These are phyloP conservation scores for Clarias magur DNA, from an alignment of 2,113 vertebrate species.

Conservation along the genomic window DNA sequence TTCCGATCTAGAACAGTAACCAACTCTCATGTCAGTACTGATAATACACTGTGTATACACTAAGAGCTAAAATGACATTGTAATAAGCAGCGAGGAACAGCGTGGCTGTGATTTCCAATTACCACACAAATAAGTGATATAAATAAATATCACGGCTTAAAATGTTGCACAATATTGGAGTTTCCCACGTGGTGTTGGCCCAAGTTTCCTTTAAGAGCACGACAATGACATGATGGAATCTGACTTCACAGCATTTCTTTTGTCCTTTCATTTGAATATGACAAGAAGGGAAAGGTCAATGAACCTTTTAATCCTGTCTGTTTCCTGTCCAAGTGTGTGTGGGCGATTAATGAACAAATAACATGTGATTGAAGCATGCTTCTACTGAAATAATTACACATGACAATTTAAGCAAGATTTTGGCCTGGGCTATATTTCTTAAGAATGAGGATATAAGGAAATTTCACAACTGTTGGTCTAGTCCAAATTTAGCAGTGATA, in stretches of 20 bases:
- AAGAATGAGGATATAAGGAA: conserved; percentile 1
- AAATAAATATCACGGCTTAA: conserved; percentile 22
- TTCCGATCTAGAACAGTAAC: not conserved
- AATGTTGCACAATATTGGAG: conserved; percentile 51
- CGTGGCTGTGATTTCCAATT: not conserved
- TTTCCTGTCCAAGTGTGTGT: not conserved
- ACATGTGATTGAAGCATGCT: not conserved
- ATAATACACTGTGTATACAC: not conserved
- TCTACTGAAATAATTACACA: not conserved
- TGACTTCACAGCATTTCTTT: not conserved
- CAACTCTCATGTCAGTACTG: not conserved
- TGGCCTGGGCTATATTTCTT: not conserved
- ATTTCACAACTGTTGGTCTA: not conserved
- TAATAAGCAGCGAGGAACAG: not conserved
- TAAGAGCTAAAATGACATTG: not conserved
- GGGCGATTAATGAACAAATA: not conserved
- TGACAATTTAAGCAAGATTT: not conserved
- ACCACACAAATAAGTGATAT: not conserved
- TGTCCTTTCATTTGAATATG: not conserved
- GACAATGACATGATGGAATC: not conserved
- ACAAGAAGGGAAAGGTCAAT: not conserved
- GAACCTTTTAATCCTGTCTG: not conserved
- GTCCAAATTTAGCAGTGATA: not conserved
- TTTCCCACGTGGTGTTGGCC: conserved; percentile 52
- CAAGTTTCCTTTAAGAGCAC: conserved; percentile 18